These are phyloP conservation scores for Apteryx owenii DNA, from an alignment of 2,113 vertebrate species.

Conservation along the genomic window DNA sequence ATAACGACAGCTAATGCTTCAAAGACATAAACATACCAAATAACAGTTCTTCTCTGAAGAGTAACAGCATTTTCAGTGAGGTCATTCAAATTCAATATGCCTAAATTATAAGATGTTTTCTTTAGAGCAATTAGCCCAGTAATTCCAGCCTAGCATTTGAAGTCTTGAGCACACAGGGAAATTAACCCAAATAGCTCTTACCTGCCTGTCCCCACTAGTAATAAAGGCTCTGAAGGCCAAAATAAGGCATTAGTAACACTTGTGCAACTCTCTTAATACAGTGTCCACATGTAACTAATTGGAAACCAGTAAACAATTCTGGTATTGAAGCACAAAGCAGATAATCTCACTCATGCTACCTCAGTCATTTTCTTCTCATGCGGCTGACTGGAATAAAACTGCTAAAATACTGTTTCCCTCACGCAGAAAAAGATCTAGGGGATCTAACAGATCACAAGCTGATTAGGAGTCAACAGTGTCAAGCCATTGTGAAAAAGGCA, in stretches of 20 bases:
- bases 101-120: background rate
- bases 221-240: conserved; percentile 29
- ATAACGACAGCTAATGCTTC: background rate
- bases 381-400: conserved; percentile 58
- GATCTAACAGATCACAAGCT: conserved; percentile 73
- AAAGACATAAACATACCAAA: background rate
- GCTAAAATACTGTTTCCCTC: conserved; percentile 68
- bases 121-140: background rate
- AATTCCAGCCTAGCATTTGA: background rate
- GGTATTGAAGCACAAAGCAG: conserved; percentile 58
- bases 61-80: background rate
- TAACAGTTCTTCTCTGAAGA: background rate
- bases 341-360: conserved; percentile 68
- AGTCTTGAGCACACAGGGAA: conserved; percentile 42
- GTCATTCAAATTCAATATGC: background rate
- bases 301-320: conserved; percentile 66
- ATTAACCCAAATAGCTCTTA: conserved; percentile 3
- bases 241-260: conserved; percentile 20
- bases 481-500: conserved; percentile 70
- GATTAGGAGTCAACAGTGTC: conserved; percentile 73
- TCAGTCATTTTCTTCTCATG: conserved; percentile 64
- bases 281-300: conserved; percentile 46
- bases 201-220: background rate
- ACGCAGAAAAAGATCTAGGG: conserved; percentile 68
- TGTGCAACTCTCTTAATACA: conserved; percentile 1